Percentiles rank a stretch among this genome's conserved stretches.
Evolutionary conservation across 2,113 vertebrate genomes (phyloP).

Genomic region (Chelonoidis abingdonii): DNA sequence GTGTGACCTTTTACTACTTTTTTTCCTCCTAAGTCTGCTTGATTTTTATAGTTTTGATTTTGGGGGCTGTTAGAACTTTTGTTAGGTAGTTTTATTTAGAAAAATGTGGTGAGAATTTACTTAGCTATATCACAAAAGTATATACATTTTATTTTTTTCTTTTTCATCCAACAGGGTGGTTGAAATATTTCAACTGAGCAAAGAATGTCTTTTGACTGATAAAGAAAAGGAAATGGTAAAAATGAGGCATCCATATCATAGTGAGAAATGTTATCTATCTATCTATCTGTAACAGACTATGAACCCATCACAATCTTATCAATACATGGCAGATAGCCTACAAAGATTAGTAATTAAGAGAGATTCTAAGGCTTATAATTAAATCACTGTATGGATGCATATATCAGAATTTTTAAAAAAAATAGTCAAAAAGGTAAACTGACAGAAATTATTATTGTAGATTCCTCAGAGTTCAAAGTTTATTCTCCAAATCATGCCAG

Average conservation of each 20-base stretch:
- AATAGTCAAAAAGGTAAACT: not conserved
- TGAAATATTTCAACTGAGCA: not conserved
- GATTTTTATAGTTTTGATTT: not conserved
- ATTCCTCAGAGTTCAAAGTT: not conserved
- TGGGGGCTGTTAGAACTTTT: not conserved
- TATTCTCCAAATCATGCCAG: constrained; percentile 14
- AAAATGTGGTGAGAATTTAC: not conserved
- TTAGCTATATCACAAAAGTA: not conserved
- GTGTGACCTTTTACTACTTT: not conserved
- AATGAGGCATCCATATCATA: not conserved
- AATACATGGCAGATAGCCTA: not conserved
- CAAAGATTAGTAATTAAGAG: not conserved
- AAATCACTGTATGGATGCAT: not conserved
- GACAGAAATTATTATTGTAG: constrained; percentile 31
- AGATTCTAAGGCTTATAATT: constrained; percentile 29
- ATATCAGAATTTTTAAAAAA: not conserved
- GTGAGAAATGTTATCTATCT: not conserved
- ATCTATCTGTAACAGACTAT: not conserved
- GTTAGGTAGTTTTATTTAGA: not conserved
- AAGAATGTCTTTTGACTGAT: not conserved
- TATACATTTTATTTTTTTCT: too few species aligned
- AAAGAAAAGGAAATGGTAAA: not conserved
- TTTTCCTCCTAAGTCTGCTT: not conserved
- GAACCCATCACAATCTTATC: not conserved
- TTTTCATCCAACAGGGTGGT: fast-evolving